These are phyloP conservation scores for Danionella cerebrum DNA, from an alignment of 2,113 vertebrate genomes.

Conservation along the genomic window DNA sequence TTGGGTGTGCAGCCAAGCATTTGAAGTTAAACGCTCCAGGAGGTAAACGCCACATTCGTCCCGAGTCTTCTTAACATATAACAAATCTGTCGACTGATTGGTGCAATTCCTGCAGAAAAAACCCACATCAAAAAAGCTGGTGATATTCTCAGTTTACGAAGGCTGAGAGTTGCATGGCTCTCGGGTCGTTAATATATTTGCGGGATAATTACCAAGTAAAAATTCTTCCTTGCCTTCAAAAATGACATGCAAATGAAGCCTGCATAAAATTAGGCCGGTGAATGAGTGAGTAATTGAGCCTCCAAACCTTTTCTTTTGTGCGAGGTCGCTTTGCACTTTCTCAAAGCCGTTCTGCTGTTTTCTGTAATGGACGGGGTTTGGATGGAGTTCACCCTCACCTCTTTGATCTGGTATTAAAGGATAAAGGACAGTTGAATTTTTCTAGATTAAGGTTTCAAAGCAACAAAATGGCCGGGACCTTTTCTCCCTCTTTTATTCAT, in stretches of 20 bases:
- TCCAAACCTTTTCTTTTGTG: conserved; percentile 48
- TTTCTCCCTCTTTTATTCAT: conserved; percentile 42
- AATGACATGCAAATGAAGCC: conserved; percentile 61
- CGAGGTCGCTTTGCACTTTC: conserved; percentile 49
- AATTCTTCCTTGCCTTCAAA: conserved; percentile 32
- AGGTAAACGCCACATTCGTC: neutral
- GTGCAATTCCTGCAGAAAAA: neutral
- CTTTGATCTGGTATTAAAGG: conserved; percentile 60
- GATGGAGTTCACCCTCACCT: conserved; percentile 52
- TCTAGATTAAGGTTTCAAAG: conserved; percentile 67
- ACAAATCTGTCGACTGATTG: conserved; percentile 4
- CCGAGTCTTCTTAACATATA: conserved; percentile 1
- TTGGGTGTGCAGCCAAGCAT: neutral
- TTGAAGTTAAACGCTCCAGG: conserved; percentile 25
- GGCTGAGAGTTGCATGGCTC: neutral
- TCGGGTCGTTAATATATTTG: conserved; percentile 30
- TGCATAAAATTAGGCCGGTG: conserved; percentile 61
- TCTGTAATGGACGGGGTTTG: conserved; percentile 49
- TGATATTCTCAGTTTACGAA: too few species aligned
- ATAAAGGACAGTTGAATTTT: conserved; percentile 55
- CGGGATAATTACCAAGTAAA: conserved; percentile 35
- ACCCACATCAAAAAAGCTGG: neutral
- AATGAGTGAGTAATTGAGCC: conserved; percentile 57
- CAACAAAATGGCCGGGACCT: conserved; percentile 41
- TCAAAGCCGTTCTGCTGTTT: conserved; percentile 57